Base-by-base conservation (phyloP, 2,797 vertebrate species). In the Gallinago nigripennis region DNA sequence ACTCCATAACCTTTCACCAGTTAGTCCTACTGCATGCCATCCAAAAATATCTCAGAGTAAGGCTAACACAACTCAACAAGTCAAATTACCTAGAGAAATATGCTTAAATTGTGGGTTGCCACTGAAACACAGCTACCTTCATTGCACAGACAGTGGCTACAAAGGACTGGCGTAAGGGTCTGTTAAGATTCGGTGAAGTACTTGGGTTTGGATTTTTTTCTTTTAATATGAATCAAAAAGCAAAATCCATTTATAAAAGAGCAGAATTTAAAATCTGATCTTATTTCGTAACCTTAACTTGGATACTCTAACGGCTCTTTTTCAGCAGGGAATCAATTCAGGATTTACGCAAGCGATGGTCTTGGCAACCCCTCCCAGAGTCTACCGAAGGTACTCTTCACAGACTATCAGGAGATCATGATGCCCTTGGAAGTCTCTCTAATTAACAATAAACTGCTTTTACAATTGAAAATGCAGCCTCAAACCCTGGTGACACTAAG, bases 401-500 rank as follows among this genome's bases (percentile, higher is more conserved):
- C 96, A 94, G 96, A 96, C 93, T 93, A 90, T 93, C 95, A 96
- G 96, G 96, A 98, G 96, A 97, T 95, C 96, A 93, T 83, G 88
- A 96, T 97, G 97, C 92, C 98, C 97, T 98, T 98, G 98, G 96
- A 98, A 98, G 97, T 96, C 96, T 96, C 97, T 97, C 95, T 97
- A 98, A 98, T 98, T 98, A 98, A 98, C 97, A 98, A 97, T 98
- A 97, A 98, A 97, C 96, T 95, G 94, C 97, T 97, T 97, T 97
- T 97, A 94, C 97, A 95, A 97, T 96, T 96, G 97, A 97, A 98
- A 97, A 97, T 94, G 92, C 96, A 97, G 89, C 96, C 96, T 97
- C 96, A 90, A 94, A 97, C 91, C 80, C 96, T 96, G 91, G 96
- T 97, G 97, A 96, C 96, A 91, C 87, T 87, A 93, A 54, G 21